These are phyloP conservation scores for Amphiprion ocellaris DNA, from an alignment of 2,113 vertebrate genomes.

Conservation along the genomic window DNA sequence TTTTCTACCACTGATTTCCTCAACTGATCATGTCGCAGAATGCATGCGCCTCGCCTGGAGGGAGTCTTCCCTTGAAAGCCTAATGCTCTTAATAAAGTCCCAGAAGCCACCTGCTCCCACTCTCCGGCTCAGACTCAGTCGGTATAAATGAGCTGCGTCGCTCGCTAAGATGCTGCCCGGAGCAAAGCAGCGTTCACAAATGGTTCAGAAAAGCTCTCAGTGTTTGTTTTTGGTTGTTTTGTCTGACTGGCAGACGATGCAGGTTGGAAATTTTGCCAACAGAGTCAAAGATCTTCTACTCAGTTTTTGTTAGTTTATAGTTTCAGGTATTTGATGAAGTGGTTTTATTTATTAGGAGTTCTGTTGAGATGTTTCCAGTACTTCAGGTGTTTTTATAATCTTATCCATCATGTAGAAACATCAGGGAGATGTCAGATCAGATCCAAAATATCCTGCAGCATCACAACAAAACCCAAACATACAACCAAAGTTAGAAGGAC, in stretches of 20 bases:
- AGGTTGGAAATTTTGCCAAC: conserved; percentile 27
- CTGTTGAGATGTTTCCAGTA: neutral
- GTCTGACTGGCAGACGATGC: conserved; percentile 38
- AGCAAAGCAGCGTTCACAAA: conserved; percentile 1
- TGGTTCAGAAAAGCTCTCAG: conserved; percentile 23
- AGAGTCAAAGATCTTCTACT: conserved; percentile 37
- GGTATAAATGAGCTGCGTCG: conserved; percentile 50
- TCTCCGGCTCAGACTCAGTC: conserved; percentile 27
- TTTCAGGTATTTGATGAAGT: conserved; percentile 1
- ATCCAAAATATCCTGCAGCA: neutral
- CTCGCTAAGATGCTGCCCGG: neutral
- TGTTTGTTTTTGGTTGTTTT: conserved; percentile 32
- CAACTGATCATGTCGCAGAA: conserved; percentile 51
- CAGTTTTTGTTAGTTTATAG: conserved; percentile 24
- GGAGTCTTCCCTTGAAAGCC: conserved; percentile 53
- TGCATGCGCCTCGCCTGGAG: conserved; percentile 36
- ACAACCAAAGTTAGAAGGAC: no score
- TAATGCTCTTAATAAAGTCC: conserved; percentile 69
- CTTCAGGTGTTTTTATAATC: neutral
- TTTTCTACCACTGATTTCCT: conserved; percentile 46
- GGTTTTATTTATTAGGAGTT: neutral
- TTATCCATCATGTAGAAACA: neutral
- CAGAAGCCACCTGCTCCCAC: conserved; percentile 67
- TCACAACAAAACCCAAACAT: no score
- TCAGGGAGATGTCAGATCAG: neutral